Percentiles rank a stretch among this genome's conserved stretches.
phyloP scores from a whole-genome alignment of 2,888 invertebrate species.

The Drosophila paracracens region DNA sequence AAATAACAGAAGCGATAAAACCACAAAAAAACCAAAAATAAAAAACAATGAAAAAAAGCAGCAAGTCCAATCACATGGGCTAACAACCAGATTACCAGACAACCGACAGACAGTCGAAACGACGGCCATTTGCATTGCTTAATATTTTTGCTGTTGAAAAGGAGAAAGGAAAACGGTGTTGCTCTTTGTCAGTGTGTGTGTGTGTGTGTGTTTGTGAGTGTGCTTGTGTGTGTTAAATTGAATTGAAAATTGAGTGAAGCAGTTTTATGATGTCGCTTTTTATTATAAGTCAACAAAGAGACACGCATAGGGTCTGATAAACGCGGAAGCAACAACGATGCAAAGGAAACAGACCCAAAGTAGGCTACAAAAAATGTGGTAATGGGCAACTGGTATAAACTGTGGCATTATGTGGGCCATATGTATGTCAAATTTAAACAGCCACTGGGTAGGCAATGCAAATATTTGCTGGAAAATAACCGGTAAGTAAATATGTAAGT shows the following conservation, averaged over 20 bases:
- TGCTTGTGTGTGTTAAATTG: slow-evolving; percentile 32
- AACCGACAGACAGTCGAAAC: slow-evolving; percentile 24
- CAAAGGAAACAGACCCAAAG: slow-evolving; percentile 22
- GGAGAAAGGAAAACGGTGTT: not conserved
- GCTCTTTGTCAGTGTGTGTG: not conserved
- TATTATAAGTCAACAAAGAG: slow-evolving; percentile 53
- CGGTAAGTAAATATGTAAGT: slow-evolving; percentile 65
- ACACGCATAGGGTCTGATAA: slow-evolving; percentile 32
- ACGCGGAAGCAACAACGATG: slow-evolving; percentile 17
- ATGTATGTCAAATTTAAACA: slow-evolving; percentile 43
- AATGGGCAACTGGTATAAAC: not conserved
- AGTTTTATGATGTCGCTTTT: slow-evolving; percentile 58
- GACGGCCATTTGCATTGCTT: slow-evolving; percentile 48
- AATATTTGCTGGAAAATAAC: slow-evolving; percentile 70
- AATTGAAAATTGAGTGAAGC: slow-evolving; percentile 66
- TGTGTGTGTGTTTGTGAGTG: not conserved
- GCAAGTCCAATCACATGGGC: slow-evolving; percentile 32
- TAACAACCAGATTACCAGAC: slow-evolving; percentile 27
- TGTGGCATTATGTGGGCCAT: slow-evolving; percentile 7
- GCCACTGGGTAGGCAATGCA: slow-evolving; percentile 54
- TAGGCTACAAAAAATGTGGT: slow-evolving; percentile 20
- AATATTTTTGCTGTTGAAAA: not conserved
- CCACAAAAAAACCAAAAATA: not conserved
- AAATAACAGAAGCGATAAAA: not conserved
- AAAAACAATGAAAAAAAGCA: not conserved